phyloP scores from a whole-genome alignment of 2,888 invertebrate genomes.

The Panopea generosa region DNA sequence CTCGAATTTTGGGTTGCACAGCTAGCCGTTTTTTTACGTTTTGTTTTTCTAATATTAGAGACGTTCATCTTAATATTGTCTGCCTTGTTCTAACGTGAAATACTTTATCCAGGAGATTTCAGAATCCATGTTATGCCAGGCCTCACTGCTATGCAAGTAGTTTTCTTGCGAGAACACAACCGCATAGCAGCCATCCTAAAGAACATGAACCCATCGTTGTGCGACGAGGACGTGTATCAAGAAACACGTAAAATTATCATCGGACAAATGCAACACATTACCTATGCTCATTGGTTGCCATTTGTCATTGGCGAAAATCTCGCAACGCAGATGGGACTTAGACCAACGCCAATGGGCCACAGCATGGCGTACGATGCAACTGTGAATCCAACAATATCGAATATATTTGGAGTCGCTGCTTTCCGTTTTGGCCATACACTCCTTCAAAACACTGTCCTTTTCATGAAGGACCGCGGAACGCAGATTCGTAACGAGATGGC shows the following conservation, averaged over 20 bases:
- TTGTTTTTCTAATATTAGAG: too few species aligned
- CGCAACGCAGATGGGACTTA: constrained; percentile 77
- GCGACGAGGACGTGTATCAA: constrained; percentile 88
- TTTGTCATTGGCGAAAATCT: constrained; percentile 82
- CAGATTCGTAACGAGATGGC: constrained; percentile 58
- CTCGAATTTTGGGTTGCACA: too few species aligned
- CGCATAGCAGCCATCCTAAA: constrained; percentile 88
- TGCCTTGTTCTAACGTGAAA: too few species aligned
- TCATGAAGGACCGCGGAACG: constrained; percentile 51
- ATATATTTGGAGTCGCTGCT: constrained; percentile 98
- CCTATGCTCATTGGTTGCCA: constrained; percentile 88
- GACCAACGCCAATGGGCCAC: constrained; percentile 90
- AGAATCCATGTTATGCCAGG: constrained; percentile 95
- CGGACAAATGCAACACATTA: constrained; percentile 88
- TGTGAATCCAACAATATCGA: constrained; percentile 90
- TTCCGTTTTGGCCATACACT: constrained; percentile 97
- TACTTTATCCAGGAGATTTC: constrained; percentile 89
- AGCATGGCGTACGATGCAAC: constrained; percentile 93
- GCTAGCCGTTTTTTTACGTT: too few species aligned
- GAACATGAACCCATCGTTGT: constrained; percentile 91
- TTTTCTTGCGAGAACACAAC: constrained; percentile 96
- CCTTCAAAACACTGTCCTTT: constrained; percentile 89
- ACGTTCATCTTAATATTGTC: too few species aligned
- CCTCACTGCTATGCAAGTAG: constrained; percentile 93
- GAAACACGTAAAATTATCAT: constrained; percentile 89